A percentile compares a stretch with the other conserved stretches of the same genome.
These are phyloP conservation scores for Cyprinodon variegatus DNA, from an alignment of 2,113 vertebrate genomes.

Conservation along the genomic window DNA sequence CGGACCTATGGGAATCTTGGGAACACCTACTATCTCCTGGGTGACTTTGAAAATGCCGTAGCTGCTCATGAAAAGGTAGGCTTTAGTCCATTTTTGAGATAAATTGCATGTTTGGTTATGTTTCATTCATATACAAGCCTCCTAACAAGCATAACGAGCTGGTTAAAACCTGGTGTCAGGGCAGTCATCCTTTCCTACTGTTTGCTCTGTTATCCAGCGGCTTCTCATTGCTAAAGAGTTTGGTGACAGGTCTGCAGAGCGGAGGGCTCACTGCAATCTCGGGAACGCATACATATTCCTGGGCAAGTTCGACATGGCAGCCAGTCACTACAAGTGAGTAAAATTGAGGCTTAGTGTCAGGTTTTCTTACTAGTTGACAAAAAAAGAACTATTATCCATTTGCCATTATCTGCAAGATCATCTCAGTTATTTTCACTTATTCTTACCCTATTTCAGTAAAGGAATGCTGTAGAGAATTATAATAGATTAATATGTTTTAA, in stretches of 20 bases:
- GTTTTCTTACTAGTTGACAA: too few species aligned
- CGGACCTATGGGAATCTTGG: constrained; percentile 97
- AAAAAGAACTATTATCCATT: background rate
- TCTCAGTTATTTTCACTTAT: background rate
- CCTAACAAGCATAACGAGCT: background rate
- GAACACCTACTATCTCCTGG: constrained; percentile 94
- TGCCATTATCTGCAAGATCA: background rate
- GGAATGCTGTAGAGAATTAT: background rate
- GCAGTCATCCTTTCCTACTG: constrained; percentile 7
- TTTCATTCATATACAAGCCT: background rate
- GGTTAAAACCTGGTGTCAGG: background rate
- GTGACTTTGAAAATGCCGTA: constrained; percentile 91
- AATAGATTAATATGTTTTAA: background rate
- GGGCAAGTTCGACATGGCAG: constrained; percentile 92
- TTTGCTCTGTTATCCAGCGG: constrained; percentile 78
- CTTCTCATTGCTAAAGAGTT: constrained; percentile 97
- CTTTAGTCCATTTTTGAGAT: background rate
- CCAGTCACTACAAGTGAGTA: constrained; percentile 96
- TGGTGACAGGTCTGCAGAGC: constrained; percentile 93
- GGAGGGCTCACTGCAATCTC: constrained; percentile 96
- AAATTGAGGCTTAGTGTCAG: background rate
- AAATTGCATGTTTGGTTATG: background rate
- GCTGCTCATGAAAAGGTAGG: constrained; percentile 93
- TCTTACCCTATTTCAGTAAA: background rate
- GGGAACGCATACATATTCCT: constrained; percentile 96